These are phyloP conservation scores for Ctenoplectra terminalis DNA, from an alignment of 1,140 invertebrate genomes.

Conservation along the genomic window DNA sequence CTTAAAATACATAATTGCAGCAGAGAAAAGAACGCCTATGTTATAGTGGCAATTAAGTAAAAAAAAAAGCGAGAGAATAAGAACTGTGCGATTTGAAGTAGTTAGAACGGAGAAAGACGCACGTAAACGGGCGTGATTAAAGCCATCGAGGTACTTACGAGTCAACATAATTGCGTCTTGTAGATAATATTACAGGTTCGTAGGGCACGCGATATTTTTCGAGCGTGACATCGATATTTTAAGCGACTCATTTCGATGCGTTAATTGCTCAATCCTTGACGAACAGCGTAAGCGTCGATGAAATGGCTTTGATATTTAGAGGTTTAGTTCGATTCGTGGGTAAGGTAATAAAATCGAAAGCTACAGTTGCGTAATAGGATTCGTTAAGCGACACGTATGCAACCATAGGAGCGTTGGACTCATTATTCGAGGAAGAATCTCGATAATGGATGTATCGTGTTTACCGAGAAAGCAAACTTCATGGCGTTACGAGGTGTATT, in stretches of 20 bases:
- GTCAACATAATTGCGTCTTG: background rate
- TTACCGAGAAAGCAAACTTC: background rate
- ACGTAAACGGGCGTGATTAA: background rate
- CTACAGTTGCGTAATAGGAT: background rate
- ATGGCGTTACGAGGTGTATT: background rate
- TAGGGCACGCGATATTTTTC: background rate
- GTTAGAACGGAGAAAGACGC: constrained; percentile 12
- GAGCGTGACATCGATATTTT: background rate
- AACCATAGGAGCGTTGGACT: background rate
- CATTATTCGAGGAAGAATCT: background rate
- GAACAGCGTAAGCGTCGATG: background rate
- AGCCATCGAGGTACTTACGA: no score
- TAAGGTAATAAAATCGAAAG: background rate
- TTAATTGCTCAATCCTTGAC: background rate
- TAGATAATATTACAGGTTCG: no score
- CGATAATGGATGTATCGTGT: background rate
- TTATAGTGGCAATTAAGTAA: background rate
- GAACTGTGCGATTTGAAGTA: background rate
- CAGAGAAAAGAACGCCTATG: constrained; percentile 6
- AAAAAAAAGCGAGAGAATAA: background rate
- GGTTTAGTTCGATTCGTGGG: background rate
- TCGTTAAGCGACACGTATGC: background rate
- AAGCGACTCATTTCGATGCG: background rate
- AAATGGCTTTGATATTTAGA: background rate
- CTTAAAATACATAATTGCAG: background rate